Evolutionary conservation across 1,140 invertebrate species (phyloP).

Genomic region (Piezodorus guildinii): DNA sequence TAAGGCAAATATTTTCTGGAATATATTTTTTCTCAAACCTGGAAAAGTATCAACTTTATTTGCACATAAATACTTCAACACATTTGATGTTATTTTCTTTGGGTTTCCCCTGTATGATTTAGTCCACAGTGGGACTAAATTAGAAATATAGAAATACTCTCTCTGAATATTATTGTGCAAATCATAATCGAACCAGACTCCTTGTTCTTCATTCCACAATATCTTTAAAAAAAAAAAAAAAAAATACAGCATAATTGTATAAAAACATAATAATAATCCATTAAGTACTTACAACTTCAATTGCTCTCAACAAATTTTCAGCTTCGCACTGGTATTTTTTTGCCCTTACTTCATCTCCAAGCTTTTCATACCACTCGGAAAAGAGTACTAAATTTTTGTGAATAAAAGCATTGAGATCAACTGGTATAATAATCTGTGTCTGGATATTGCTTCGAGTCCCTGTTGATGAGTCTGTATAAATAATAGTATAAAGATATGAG

Average conservation of each 20-base stretch:
- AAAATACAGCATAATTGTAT: neutral
- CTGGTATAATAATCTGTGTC: constrained; percentile 59
- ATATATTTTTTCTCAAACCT: constrained; percentile 16
- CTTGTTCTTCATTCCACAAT: constrained; percentile 55
- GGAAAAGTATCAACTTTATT: constrained; percentile 14
- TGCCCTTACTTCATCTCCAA: neutral
- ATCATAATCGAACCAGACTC: constrained; percentile 69
- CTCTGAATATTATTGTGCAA: constrained; percentile 27
- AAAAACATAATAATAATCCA: neutral
- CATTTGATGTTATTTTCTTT: neutral
- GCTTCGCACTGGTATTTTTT: neutral
- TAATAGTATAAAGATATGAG: no score
- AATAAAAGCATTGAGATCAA: constrained; percentile 73
- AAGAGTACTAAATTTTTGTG: constrained; percentile 48
- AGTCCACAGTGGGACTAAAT: constrained; percentile 61
- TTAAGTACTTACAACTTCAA: neutral
- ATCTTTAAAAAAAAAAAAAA: constrained; percentile 36
- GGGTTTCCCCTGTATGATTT: constrained; percentile 34
- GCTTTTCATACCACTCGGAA: constrained; percentile 37
- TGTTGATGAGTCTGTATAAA: neutral
- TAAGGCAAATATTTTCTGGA: neutral
- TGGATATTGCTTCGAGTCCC: neutral
- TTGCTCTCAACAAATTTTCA: neutral
- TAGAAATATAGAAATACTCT: constrained; percentile 59
- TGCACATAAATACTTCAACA: constrained; percentile 20